Conservation (phyloP, 2,113 vertebrate genomes). For the Tachuris rubrigastra region DNA sequence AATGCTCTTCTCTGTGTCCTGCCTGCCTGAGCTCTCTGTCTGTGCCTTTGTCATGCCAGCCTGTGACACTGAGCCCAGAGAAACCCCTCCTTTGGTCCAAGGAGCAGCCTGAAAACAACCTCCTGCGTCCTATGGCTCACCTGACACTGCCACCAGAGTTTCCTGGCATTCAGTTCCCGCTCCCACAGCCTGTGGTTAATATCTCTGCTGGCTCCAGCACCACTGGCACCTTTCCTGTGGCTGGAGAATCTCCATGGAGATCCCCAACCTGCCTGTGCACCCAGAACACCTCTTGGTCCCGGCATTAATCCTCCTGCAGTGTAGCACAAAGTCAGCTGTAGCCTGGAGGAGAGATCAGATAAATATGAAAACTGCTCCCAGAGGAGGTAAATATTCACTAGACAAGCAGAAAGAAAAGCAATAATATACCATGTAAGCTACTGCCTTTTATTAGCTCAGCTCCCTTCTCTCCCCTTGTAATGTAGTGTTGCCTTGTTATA, state of each 20-base stretch:
- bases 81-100: neutral
- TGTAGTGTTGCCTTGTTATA: constrained; percentile 12
- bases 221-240: neutral
- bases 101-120: neutral
- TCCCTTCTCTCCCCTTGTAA: constrained; percentile 40
- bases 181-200: neutral
- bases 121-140: neutral
- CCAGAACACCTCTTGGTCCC: neutral
- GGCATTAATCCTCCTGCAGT: neutral
- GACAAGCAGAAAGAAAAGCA: constrained; percentile 60
- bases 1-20: neutral
- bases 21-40: neutral
- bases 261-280: neutral
- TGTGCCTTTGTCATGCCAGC: neutral
- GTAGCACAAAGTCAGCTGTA: constrained; percentile 1
- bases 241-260: neutral
- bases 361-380: constrained; percentile 37
- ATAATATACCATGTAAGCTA: constrained; percentile 48
- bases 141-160: neutral
- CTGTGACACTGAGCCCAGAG: neutral
- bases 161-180: neutral
- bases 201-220: neutral
- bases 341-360: constrained; percentile 37
- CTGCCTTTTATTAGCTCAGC: constrained; percentile 43
- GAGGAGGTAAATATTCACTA: constrained; percentile 51